A percentile compares a stretch with the other conserved stretches of the same genome.
phyloP scores from a whole-genome alignment of 1,140 invertebrate genomes.

The Drosophila pachea region DNA sequence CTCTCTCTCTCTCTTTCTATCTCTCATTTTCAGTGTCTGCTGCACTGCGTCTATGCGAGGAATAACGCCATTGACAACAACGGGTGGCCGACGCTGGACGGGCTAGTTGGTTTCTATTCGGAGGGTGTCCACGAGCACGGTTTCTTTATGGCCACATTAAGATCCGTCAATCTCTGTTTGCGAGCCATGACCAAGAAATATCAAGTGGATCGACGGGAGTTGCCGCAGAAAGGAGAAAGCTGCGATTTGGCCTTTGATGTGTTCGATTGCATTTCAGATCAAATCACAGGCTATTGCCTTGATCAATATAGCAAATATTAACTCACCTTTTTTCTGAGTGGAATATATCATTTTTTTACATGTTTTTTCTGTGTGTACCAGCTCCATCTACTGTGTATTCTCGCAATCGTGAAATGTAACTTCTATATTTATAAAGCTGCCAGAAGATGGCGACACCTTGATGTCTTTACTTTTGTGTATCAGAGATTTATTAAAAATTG shows the following conservation, averaged over 20 bases:
- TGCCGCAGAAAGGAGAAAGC: constrained; percentile 82
- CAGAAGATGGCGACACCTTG: constrained; percentile 23
- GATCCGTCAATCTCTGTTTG: constrained; percentile 84
- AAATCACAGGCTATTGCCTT: constrained; percentile 84
- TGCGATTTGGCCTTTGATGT: constrained; percentile 87
- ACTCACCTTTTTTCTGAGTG: not conserved
- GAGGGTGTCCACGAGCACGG: constrained; percentile 85
- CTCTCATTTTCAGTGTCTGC: constrained; percentile 57
- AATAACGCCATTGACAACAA: constrained; percentile 75
- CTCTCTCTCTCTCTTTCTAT: not conserved
- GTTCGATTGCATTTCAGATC: constrained; percentile 86
- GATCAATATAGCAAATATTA: constrained; percentile 71
- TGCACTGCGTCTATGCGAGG: constrained; percentile 77
- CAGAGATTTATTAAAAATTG: not conserved
- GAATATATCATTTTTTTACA: not conserved
- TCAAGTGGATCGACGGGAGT: constrained; percentile 58
- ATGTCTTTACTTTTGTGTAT: not conserved
- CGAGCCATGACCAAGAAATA: constrained; percentile 80
- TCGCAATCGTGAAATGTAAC: not conserved
- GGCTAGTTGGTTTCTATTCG: constrained; percentile 84
- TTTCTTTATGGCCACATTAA: constrained; percentile 84
- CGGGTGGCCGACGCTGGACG: constrained; percentile 84
- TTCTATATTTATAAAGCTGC: not conserved
- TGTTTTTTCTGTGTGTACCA: not conserved
- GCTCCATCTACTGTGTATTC: constrained; percentile 2